Conservation (phyloP, 2,113 vertebrate species). For the Mormyrus lacerda region DNA sequence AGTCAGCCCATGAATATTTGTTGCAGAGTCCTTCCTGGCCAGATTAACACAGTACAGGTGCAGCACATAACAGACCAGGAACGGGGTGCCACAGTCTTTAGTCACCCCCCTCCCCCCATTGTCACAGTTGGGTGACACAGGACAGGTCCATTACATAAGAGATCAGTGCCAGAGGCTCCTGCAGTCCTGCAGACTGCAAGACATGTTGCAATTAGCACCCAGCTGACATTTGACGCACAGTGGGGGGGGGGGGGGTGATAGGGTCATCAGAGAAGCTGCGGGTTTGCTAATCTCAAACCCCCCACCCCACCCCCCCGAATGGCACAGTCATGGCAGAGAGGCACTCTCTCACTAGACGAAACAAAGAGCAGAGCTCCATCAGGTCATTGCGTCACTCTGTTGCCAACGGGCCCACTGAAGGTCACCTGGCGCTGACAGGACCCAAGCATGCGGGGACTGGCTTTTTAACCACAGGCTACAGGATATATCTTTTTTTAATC, state of each 20-base stretch:
- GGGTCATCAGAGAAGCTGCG: neutral
- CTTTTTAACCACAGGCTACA: constrained; percentile 45
- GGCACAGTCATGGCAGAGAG: neutral
- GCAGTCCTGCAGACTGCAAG: neutral
- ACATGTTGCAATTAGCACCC: neutral
- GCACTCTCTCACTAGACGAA: neutral
- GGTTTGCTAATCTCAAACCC: neutral
- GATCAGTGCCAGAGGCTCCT: neutral
- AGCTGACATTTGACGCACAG: neutral
- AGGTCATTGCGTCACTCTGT: neutral
- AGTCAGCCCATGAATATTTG: neutral
- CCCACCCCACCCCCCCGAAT: neutral
- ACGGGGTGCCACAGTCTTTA: neutral
- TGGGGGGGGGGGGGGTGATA: neutral
- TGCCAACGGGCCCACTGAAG: constrained; percentile 51
- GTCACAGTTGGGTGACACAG: constrained; percentile 3
- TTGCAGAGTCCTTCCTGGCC: neutral
- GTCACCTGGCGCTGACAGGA: constrained; percentile 54
- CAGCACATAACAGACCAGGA: neutral
- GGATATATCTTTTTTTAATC: constrained; percentile 50
- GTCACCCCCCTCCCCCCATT: neutral
- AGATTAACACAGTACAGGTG: neutral
- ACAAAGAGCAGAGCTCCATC: neutral
- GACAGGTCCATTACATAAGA: neutral
- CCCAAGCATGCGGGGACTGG: constrained; percentile 48